Evolutionary conservation across 2,888 invertebrate species (phyloP).

Genomic region (Pandemis corylana): DNA sequence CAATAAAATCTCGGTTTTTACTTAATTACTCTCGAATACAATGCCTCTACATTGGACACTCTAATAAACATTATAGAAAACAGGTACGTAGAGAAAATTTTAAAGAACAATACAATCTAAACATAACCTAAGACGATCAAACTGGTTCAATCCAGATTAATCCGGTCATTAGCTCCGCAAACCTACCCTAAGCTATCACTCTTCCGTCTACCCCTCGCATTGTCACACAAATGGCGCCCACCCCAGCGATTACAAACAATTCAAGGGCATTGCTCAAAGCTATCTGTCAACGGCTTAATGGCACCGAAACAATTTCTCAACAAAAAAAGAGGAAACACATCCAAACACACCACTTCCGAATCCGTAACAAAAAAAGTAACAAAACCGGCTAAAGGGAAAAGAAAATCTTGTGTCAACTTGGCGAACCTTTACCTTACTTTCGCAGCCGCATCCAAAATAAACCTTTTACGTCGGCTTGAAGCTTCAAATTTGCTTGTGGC

Average conservation of each 20-base stretch:
- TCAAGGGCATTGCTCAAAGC: constrained; percentile 76
- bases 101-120: not conserved
- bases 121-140: not conserved
- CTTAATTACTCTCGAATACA: too few species aligned
- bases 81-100: not conserved
- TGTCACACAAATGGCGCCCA: constrained; percentile 66
- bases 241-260: constrained; percentile 66
- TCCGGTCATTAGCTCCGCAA: constrained; percentile 5
- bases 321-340: constrained; percentile 82
- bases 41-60: too few species aligned
- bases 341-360: constrained; percentile 78
- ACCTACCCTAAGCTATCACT: constrained; percentile 4
- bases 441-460: constrained; percentile 42
- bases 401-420: constrained; percentile 73
- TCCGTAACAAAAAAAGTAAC: constrained; percentile 77
- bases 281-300: constrained; percentile 85
- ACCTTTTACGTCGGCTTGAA: not conserved
- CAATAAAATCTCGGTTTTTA: too few species aligned
- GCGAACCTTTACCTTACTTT: constrained; percentile 59
- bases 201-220: constrained; percentile 50
- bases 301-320: constrained; percentile 83
- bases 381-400: constrained; percentile 61
- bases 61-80: too few species aligned
- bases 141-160: constrained; percentile 3
- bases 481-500: constrained; percentile 46